Evolutionary conservation across 2,888 invertebrate species (phyloP), one percentile per base, ranked within the genome.

Genomic region (Drosophila putrida): DNA sequence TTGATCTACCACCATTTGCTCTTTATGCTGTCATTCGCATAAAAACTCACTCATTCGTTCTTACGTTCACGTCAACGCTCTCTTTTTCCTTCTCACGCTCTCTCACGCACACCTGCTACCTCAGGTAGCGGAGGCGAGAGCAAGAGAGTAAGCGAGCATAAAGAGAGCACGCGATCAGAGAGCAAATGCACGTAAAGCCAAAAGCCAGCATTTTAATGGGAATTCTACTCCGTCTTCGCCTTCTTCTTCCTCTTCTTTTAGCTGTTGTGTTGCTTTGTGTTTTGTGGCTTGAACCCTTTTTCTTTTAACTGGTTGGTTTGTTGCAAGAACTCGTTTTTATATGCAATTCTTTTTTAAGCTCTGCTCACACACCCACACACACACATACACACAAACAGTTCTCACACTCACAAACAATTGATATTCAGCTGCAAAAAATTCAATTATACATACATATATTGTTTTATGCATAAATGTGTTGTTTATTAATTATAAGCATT

Each of bases 241-340:
- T 38, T 54, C 68, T 51, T 64, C 63, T 49, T 65, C 62, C 62
- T 63, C 55, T 41, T 59, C 9, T 59, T 54, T 50, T 77, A 51
- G 35, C 44, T 33, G 20, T 58, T 44, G 13, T 44, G 28, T 44
- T 5, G 15, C 62, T 51, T 46, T 65, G 61, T 65, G 20, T 20
- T 20, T 20, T 64, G 59, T 64, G 50, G 59, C 54, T 71, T 51
- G 46, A 80, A 80, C 81, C 85, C 74, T 84, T 82, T 83, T 83
- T 75, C 75, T 73, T 73, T 76, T 46, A 61, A 51, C 57, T 75
- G 20, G 20, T 20, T 47, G 60, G 57, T 44, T 67, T 73, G 53
- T 77, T 80, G 84, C 80, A 80, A 74, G 80, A 85, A 85, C 85
- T 47, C 67, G 85, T 85, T 85, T 85, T 77, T 28, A 54, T 53